A percentile compares a stretch with the other conserved stretches of the same genome.
These are phyloP conservation scores for Corythucha ciliata DNA, from an alignment of 2,888 invertebrate species.

Conservation along the genomic window DNA sequence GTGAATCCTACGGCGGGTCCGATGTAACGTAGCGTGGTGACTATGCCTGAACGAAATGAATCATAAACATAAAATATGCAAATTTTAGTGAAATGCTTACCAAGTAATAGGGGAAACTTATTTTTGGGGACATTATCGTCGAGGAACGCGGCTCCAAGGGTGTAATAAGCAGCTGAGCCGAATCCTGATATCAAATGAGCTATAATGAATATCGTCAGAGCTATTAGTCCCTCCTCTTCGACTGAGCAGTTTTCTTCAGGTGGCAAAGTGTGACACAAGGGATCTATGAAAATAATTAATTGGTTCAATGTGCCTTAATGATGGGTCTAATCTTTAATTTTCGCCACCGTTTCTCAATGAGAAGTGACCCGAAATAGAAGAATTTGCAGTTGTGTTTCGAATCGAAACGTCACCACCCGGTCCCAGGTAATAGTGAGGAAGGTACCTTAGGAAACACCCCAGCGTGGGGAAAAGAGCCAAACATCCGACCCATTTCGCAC, in stretches of 20 bases:
- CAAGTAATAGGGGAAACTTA: conserved; percentile 36
- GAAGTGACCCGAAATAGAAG: neutral
- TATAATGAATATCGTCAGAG: conserved; percentile 10
- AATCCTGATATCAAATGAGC: conserved; percentile 42
- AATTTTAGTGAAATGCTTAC: conserved; percentile 26
- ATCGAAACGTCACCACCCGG: no score
- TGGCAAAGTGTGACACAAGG: no score
- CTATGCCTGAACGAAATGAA: neutral
- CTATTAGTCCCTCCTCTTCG: conserved; percentile 15
- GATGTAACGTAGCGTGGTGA: conserved; percentile 29
- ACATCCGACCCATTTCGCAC: conserved; percentile 55
- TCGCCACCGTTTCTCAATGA: no score
- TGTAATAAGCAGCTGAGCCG: conserved; percentile 41
- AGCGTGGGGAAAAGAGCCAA: conserved; percentile 52
- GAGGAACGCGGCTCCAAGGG: conserved; percentile 42
- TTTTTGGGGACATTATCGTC: conserved; percentile 41
- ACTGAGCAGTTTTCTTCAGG: conserved; percentile 11
- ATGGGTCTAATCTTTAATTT: no score
- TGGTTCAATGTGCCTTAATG: no score
- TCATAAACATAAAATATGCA: conserved; percentile 11
- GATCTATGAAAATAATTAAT: conserved; percentile 1
- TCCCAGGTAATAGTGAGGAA: conserved; percentile 54
- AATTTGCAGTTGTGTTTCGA: conserved; percentile 49
- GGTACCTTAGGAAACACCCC: conserved; percentile 51
- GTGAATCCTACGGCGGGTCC: conserved; percentile 41